Evolutionary conservation across 2,888 invertebrate species (phyloP).

Genomic region (Papilio elwesi): DNA sequence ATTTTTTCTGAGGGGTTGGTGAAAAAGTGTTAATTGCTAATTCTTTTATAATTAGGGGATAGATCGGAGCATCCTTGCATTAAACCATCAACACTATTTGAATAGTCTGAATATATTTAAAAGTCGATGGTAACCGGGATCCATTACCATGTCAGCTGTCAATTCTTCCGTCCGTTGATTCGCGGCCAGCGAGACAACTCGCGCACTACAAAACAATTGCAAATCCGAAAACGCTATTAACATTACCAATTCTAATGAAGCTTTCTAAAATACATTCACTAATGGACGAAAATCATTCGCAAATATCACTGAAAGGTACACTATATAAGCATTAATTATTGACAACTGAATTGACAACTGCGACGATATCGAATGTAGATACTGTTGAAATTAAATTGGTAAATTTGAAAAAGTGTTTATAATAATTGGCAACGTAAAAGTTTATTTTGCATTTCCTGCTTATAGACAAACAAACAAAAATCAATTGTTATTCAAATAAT

Average conservation of each 20-base stretch:
- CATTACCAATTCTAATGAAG: slow-evolving; percentile 70
- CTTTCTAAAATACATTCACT: slow-evolving; percentile 43
- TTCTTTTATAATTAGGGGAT: no score
- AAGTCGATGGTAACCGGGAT: slow-evolving; percentile 9
- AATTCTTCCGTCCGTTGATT: slow-evolving; percentile 36
- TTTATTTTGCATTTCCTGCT: no score
- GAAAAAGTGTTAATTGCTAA: no score
- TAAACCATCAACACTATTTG: neutral
- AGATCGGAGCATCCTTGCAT: no score
- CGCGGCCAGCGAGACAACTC: neutral
- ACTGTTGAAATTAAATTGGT: neutral
- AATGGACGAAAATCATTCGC: slow-evolving; percentile 38
- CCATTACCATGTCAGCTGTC: slow-evolving; percentile 29
- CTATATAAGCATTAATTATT: slow-evolving; percentile 25
- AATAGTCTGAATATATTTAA: slow-evolving; percentile 20
- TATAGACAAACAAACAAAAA: no score
- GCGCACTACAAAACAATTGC: slow-evolving; percentile 47
- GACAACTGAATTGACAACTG: slow-evolving; percentile 32
- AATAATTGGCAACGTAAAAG: no score
- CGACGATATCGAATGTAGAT: neutral
- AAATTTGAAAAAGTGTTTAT: neutral
- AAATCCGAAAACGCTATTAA: slow-evolving; percentile 56
- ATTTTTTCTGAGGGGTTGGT: no score
- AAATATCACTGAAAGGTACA: slow-evolving; percentile 13
- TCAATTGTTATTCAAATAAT: no score